Base-by-base conservation (phyloP, 2,888 invertebrate species). In the Philaethria dido region DNA sequence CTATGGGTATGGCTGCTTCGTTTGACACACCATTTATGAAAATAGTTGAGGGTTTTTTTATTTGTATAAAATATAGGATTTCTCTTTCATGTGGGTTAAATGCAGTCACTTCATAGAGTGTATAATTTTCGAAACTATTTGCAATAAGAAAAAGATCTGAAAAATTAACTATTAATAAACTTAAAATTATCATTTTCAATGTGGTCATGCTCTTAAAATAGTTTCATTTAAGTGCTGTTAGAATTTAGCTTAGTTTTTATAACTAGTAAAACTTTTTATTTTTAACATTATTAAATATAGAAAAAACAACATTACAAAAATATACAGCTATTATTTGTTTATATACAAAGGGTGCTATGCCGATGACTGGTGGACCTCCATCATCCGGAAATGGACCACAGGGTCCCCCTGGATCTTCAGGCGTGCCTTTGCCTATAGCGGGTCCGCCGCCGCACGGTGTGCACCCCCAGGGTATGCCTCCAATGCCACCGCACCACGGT, bases 371-470 rank as follows among this genome's bases (percentile, higher is more conserved):
- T 20, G 89, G 88, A 3, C 88, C 90, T 2, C 85, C 81, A 1
- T 77, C 80, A 3, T 74, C 88, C 0, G 90, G 91, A 14, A 90
- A 89, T 67, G 90, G 89, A 0, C 86, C 87, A 1, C 77, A 76
- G 18, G 77, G 78, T 4, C 75, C 77, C 0, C 81, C 81, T 14
- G 87, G 86, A 0, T 78, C 83, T 4, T 77, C 80, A 0, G 80
- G 80, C 3, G 78, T 73, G 5, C 80, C 84, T 1, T 64, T 85
- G 57, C 78, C 83, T 5, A 73, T 84, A 33, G 73, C 76, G 0
- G 89, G 84, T 0, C 86, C 85, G 9, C 83, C 84, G n/a, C 82
- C 89, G 14, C 86, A 94, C 83, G 93, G 93, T 18, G 87, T 88
- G 2, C 90, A 91, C 71, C 87, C 85, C 9, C 86, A 86, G 69